These are phyloP conservation scores for Atherinomorus stipes DNA, from an alignment of 2,113 vertebrate species.

Conservation along the genomic window DNA sequence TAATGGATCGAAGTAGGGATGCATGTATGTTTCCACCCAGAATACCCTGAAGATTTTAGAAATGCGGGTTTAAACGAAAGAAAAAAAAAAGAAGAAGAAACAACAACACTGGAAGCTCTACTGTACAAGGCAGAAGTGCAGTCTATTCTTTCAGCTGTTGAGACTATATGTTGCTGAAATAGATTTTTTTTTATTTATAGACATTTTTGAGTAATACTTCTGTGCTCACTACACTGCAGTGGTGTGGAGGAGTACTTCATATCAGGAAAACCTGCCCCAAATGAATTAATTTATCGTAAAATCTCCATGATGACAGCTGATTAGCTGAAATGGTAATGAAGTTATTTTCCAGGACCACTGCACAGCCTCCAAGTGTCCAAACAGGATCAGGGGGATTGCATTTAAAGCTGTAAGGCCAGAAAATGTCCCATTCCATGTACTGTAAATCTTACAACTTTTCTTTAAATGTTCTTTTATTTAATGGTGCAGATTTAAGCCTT, in stretches of 20 bases:
- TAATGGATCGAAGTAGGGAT: slow-evolving; percentile 7
- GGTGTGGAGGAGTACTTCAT: neutral
- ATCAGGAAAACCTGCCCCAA: slow-evolving; percentile 24
- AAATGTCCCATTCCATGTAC: neutral
- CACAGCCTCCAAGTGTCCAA: neutral
- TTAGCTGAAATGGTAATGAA: no score
- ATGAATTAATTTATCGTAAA: slow-evolving; percentile 4
- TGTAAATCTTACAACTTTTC: slow-evolving; percentile 10
- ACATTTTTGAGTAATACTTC: slow-evolving; percentile 24
- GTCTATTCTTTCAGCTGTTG: slow-evolving; percentile 2
- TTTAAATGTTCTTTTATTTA: neutral
- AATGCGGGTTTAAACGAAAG: slow-evolving; percentile 6
- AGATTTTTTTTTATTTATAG: slow-evolving; percentile 71
- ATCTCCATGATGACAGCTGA: neutral
- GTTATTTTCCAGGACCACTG: neutral
- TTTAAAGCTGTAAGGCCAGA: slow-evolving; percentile 5
- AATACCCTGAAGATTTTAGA: slow-evolving; percentile 37
- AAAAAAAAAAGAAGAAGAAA: no score
- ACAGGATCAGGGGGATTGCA: no score
- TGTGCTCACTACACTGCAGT: slow-evolving; percentile 1
- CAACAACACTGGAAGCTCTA: slow-evolving; percentile 34
- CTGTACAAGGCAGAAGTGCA: slow-evolving; percentile 10
- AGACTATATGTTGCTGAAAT: slow-evolving; percentile 38
- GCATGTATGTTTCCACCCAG: slow-evolving; percentile 17
- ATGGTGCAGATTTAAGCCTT: neutral